Conservation (phyloP, 2,797 vertebrate genomes). For the Bucorvus abyssinicus region DNA sequence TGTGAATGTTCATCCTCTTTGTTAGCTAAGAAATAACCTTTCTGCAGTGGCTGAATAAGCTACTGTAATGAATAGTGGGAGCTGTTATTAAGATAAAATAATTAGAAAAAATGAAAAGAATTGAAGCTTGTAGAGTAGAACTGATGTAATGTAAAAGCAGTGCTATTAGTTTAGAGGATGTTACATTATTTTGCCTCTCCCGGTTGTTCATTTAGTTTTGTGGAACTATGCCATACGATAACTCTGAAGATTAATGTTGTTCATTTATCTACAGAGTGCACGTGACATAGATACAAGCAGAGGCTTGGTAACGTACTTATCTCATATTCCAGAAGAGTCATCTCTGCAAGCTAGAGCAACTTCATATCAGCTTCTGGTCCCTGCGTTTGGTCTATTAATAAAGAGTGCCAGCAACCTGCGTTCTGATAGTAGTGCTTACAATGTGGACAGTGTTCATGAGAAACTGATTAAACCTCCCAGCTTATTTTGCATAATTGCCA, state of each 20-base stretch:
- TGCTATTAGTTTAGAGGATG: not conserved
- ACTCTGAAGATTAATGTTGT: conserved; percentile 42
- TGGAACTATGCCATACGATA: not conserved
- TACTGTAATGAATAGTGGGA: not conserved
- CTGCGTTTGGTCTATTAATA: not conserved
- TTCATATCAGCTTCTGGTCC: not conserved
- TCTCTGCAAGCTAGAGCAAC: not conserved
- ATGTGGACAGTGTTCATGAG: conserved; percentile 21
- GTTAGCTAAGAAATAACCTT: not conserved
- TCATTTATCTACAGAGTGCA: conserved; percentile 27
- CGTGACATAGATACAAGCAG: not conserved
- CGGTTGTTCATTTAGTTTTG: not conserved
- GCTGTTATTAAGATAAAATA: not conserved
- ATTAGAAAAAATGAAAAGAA: not conserved
- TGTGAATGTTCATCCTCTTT: not conserved
- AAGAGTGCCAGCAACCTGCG: not conserved
- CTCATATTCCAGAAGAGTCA: not conserved
- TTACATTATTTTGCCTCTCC: not conserved
- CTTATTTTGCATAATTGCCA: conserved; percentile 60
- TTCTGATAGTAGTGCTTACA: not conserved
- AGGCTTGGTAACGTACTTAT: not conserved
- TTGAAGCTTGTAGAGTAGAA: not conserved
- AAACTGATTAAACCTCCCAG: conserved; percentile 42
- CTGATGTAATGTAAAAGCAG: not conserved
- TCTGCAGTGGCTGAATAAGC: not conserved